phyloP scores from a whole-genome alignment of 2,113 vertebrate species.

The Trogon melanurus region DNA sequence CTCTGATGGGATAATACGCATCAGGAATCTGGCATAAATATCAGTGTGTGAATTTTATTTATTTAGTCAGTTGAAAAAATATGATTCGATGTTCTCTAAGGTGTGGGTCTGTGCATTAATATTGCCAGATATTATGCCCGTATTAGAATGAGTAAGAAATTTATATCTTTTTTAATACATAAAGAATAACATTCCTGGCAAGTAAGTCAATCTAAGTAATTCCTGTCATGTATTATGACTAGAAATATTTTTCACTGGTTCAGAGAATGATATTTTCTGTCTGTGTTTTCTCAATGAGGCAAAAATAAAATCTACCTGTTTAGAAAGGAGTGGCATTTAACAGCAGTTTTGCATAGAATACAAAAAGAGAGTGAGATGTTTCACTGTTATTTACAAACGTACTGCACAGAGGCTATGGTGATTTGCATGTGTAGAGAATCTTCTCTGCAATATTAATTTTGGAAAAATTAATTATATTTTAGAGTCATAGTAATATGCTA shows the following conservation, averaged over 20 bases:
- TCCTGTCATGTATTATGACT: not conserved
- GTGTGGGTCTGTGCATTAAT: conserved; percentile 28
- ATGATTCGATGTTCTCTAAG: conserved; percentile 1
- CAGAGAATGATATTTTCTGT: not conserved
- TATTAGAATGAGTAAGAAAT: conserved; percentile 44
- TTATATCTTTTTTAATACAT: not conserved
- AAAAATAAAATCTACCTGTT: not conserved
- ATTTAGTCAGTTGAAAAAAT: not conserved
- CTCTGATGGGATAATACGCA: not conserved
- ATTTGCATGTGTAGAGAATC: not conserved
- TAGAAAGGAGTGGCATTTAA: not conserved
- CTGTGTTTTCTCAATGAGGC: not conserved
- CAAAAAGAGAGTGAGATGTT: not conserved
- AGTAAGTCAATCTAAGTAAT: not conserved
- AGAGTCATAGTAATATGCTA: not conserved
- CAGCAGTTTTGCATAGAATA: not conserved
- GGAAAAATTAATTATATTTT: not conserved
- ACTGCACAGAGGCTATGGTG: not conserved
- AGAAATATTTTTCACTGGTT: not conserved
- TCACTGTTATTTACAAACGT: not conserved
- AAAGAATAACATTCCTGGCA: not conserved
- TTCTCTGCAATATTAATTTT: not conserved
- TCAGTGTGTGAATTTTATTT: not conserved
- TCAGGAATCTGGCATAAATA: not conserved
- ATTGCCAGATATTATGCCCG: not conserved